Evolutionary conservation across 2,888 invertebrate species (phyloP), one percentile per base, ranked within the genome.

Genomic region (Drosophila emarginata): DNA sequence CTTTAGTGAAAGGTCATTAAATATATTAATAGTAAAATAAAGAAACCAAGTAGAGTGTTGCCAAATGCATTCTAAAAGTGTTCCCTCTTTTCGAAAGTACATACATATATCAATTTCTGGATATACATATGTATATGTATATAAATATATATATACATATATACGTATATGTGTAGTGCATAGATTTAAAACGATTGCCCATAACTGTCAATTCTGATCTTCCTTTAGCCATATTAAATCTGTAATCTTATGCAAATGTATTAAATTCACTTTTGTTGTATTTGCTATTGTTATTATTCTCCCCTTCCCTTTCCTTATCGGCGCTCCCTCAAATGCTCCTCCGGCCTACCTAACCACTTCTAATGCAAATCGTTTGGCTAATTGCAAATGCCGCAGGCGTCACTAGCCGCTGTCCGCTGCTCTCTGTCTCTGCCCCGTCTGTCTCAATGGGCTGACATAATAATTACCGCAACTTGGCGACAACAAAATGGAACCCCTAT

Each of bases 311-410:
- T 45, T 18, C 18, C 9, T 11, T 32, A 32, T 32, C 2, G 32
- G 32, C 32, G 2, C 32, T 9, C 32, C 32, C 32, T 32, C n/a
- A 32, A 32, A 32, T 45, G 11, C 18, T 45, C 2, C 45, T 45
- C 11, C 18, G 11, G 18, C 45, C 45, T 18, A 45, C 18, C 45
- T 45, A 45, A 45, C 45, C 45, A 45, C 45, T 45, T 45, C 45
- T 45, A 45, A 45, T 45, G 45, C 45, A 45, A 45, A 45, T 45
- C 79, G 85, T 70, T 54, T 68, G 54, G 79, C 80, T 87, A 85
- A 82, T 82, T 82, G 80, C 67, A 82, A 85, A 81, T 85, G 85
- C 85, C 75, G 72, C 74, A 81, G 87, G 81, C 81, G 86, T 81
- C 60, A 74, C 68, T 56, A 52, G 37, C 57, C 63, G 57, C 28